Conservation (phyloP, 1,140 invertebrate genomes). For the Drosophila carrolli region DNA sequence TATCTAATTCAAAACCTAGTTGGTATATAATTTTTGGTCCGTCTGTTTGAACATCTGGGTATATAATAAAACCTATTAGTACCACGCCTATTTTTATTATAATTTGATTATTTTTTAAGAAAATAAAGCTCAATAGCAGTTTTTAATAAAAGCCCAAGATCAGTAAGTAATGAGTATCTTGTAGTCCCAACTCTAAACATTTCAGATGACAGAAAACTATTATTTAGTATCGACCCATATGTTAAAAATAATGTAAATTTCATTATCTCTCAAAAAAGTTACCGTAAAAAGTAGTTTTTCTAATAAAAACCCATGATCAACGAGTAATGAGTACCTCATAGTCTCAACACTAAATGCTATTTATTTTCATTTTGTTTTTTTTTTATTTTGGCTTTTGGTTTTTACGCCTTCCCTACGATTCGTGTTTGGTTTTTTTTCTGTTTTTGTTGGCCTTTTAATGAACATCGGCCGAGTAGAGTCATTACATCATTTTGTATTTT, state of each 20-base stretch:
- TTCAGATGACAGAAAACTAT: background rate
- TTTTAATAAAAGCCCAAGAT: no score
- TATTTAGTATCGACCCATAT: background rate
- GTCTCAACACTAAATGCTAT: background rate
- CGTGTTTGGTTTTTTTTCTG: conserved; percentile 14
- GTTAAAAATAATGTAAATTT: background rate
- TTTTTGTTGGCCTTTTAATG: conserved; percentile 52
- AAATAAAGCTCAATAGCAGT: no score
- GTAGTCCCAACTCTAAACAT: background rate
- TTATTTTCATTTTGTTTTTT: conserved; percentile 2
- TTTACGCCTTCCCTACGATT: conserved; percentile 4
- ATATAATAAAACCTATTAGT: no score
- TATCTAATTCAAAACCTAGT: no score
- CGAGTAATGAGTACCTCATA: background rate
- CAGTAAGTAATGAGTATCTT: no score
- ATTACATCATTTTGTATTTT: conserved; percentile 80
- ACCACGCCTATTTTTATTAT: no score
- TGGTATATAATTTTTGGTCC: no score
- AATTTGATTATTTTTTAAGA: no score
- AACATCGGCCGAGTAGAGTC: conserved; percentile 47
- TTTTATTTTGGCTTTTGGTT: conserved; percentile 29
- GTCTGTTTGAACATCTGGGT: background rate
- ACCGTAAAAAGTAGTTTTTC: background rate
- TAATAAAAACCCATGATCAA: background rate
- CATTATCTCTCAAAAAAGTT: background rate